A percentile compares a stretch with the other conserved stretches of the same genome.
These are phyloP conservation scores for Caenorhabditis panamensis DNA, from an alignment of 2,888 invertebrate genomes.

Conservation along the genomic window DNA sequence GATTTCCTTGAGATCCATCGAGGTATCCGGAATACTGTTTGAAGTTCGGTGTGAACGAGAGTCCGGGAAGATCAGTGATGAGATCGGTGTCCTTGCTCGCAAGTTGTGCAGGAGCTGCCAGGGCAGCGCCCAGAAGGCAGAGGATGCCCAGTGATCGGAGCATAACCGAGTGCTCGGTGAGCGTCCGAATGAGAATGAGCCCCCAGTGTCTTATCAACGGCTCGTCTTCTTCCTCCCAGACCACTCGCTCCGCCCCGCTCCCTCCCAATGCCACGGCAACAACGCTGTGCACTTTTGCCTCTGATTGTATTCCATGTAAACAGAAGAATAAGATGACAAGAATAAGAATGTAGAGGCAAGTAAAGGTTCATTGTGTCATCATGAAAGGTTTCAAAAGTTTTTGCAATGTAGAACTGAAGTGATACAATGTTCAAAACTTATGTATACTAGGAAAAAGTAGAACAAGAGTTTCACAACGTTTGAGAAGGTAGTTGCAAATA, in stretches of 20 bases:
- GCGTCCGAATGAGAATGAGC: conserved; percentile 57
- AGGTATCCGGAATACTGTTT: conserved; percentile 83
- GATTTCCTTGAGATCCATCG: conserved; percentile 72
- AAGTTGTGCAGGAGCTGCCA: conserved; percentile 35
- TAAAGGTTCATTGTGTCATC: background rate
- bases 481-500: conserved; percentile 43
- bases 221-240: conserved; percentile 13
- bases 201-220: conserved; percentile 43
- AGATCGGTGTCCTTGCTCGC: conserved; percentile 64
- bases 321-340: background rate
- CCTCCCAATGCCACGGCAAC: conserved; percentile 28
- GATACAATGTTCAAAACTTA: conserved; percentile 50
- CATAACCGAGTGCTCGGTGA: conserved; percentile 41
- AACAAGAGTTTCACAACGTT: conserved; percentile 34
- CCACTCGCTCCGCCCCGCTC: conserved; percentile 34
- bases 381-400: background rate
- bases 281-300: conserved; percentile 35
- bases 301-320: background rate
- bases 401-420: conserved; percentile 35
- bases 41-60: conserved; percentile 78
- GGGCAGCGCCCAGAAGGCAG: conserved; percentile 46
- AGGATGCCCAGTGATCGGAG: conserved; percentile 53
- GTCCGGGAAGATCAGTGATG: conserved; percentile 69
- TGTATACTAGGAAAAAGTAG: conserved; percentile 37
- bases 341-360: background rate